Conservation (phyloP, 2,888 invertebrate genomes). For the Hofmannophila pseudospretella region DNA sequence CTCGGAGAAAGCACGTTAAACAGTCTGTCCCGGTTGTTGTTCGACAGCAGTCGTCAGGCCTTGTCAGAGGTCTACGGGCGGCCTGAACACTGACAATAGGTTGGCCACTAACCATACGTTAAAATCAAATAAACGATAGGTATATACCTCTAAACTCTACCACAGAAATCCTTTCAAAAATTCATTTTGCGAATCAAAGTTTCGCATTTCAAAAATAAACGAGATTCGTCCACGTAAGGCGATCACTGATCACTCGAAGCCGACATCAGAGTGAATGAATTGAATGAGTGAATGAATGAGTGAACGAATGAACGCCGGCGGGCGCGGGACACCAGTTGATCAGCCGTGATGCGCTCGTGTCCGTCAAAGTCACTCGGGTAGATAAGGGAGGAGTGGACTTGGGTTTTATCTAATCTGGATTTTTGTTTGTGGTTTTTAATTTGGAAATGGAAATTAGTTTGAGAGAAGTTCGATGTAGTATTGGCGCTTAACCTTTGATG, state of each 20-base stretch:
- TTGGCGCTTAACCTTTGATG: neutral
- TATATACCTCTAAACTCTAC: too few species aligned
- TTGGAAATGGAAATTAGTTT: constrained; percentile 8
- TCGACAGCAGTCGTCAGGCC: too few species aligned
- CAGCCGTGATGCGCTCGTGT: constrained; percentile 65
- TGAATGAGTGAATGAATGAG: constrained; percentile 51
- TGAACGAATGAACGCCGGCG: constrained; percentile 41
- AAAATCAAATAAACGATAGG: too few species aligned
- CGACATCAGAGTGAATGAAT: constrained; percentile 48
- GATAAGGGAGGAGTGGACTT: constrained; percentile 40
- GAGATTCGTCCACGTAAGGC: constrained; percentile 44
- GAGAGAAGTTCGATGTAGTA: constrained; percentile 5
- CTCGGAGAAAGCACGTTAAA: too few species aligned
- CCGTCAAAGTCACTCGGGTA: constrained; percentile 55
- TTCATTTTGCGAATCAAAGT: constrained; percentile 12
- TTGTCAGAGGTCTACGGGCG: too few species aligned
- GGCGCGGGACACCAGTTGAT: constrained; percentile 71
- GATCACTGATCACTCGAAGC: constrained; percentile 70
- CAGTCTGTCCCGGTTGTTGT: too few species aligned
- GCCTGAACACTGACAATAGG: too few species aligned
- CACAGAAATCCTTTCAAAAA: constrained; percentile 13
- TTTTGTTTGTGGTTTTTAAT: constrained; percentile 11
- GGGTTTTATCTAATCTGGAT: constrained; percentile 2
- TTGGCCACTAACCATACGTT: too few species aligned
- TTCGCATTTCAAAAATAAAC: constrained; percentile 33